Base-by-base conservation (phyloP, 2,797 vertebrate genomes). In the Dromococcyx pavoninus region DNA sequence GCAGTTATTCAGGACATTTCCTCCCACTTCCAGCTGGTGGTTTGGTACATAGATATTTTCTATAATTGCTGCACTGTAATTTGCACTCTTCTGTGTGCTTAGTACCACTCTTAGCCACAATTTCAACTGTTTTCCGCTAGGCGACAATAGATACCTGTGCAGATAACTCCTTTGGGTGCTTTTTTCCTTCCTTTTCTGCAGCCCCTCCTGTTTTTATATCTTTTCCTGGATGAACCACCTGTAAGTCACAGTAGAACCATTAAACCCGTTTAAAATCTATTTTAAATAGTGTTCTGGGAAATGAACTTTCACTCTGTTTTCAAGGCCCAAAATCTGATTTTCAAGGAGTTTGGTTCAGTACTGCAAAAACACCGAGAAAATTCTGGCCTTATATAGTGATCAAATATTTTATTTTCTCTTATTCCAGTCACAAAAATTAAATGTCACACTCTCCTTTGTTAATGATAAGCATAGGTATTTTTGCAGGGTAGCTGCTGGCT, bases 1-100 rank as follows among this genome's bases (percentile, higher is more conserved):
- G 96, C 96, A 97, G 89, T 88, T 94, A 69, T 95, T 97, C 96
- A 97, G 94, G 95, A 96, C 93, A 95, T 91, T 96, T 95, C 95
- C 94, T 90, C 95, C 96, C 95, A 96, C 96, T 95, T 96, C 94
- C 96, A 97, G 95, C 95, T 96, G 95, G 95, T 96, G 43, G 80
- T 95, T 96, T 91, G 74, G 65, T 96, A 93, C 57, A 44, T 93
- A 91, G 53, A 94, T 74, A 91, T 94, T 95, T 96, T 94, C 77
- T 61, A 56, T 89, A 95, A 96, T 91, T 93, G 74, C 67, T 86
- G 86, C 80, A 90, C 82, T 88, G 72, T 95, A 94, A 89, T 94
- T 84, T 89, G 70, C 25, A 35, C 70, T 89, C 74, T 76, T 88
- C 57, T 13, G 3, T 94, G 86, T 87, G 58, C 78, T 94, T 91